These are phyloP conservation scores for Papilio glaucus DNA, from an alignment of 1,140 invertebrate genomes.

Conservation along the genomic window DNA sequence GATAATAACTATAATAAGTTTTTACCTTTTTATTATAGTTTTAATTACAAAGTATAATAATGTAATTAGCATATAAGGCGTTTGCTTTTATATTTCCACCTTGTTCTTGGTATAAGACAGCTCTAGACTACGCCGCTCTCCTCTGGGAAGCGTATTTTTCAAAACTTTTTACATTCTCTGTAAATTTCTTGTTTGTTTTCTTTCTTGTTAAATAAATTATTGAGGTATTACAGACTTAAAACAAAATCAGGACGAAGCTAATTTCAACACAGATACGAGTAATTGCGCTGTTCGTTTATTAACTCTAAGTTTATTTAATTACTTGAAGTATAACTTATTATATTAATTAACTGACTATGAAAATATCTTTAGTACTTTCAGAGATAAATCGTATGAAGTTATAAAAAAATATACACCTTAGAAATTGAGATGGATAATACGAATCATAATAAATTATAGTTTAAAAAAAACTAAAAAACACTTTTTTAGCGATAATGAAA, in stretches of 20 bases:
- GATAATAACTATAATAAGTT: neutral
- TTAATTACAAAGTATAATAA: constrained; percentile 5
- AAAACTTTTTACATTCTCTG: constrained; percentile 15
- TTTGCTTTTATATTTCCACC: constrained; percentile 11
- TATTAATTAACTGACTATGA: too few relatives aligned
- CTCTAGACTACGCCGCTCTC: neutral
- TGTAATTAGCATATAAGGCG: constrained; percentile 7
- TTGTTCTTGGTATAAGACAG: constrained; percentile 17
- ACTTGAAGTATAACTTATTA: too few relatives aligned
- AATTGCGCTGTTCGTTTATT: too few relatives aligned
- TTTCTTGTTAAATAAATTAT: constrained; percentile 22
- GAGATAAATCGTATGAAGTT: too few relatives aligned
- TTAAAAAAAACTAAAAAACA: too few relatives aligned
- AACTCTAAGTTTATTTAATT: too few relatives aligned
- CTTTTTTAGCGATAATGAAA: too few relatives aligned
- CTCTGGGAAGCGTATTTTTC: constrained; percentile 6
- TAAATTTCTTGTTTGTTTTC: constrained; percentile 9
- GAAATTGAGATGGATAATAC: too few relatives aligned
- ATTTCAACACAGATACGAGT: neutral
- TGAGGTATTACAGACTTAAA: neutral
- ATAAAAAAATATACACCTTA: too few relatives aligned
- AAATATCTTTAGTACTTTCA: too few relatives aligned
- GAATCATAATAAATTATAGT: too few relatives aligned
- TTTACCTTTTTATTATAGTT: neutral
- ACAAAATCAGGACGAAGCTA: neutral